phyloP scores from a whole-genome alignment of 2,797 vertebrate genomes.

The Gymnocypris eckloni region DNA sequence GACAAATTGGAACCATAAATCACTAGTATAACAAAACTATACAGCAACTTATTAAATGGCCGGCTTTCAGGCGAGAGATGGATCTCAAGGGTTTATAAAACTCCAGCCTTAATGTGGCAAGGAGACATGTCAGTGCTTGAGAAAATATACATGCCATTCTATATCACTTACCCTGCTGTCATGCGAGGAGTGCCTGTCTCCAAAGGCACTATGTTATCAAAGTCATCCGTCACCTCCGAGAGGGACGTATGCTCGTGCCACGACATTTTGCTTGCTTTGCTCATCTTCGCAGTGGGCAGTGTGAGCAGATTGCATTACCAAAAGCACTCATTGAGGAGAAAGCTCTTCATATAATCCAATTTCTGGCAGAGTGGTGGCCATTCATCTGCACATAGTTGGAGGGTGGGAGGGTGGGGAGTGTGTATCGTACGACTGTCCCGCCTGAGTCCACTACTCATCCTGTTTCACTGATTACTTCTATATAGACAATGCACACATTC shows the following conservation, averaged over 20 bases:
- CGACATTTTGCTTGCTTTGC: constrained; percentile 38
- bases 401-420: constrained; percentile 39
- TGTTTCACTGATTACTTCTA: constrained; percentile 49
- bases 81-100: constrained; percentile 45
- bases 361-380: constrained; percentile 53
- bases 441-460: constrained; percentile 49
- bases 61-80: constrained; percentile 38
- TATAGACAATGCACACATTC: constrained; percentile 36
- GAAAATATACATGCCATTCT: constrained; percentile 52
- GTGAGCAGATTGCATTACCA: constrained; percentile 62
- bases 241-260: constrained; percentile 48
- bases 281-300: constrained; percentile 53
- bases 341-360: constrained; percentile 62
- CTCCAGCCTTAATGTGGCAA: constrained; percentile 42
- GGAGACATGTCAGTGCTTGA: constrained; percentile 21
- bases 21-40: constrained; percentile 52
- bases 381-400: constrained; percentile 55
- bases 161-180: constrained; percentile 48
- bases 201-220: constrained; percentile 53
- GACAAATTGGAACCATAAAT: constrained; percentile 58
- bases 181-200: constrained; percentile 39
- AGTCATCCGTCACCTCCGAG: constrained; percentile 52
- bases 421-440: constrained; percentile 19
- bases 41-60: constrained; percentile 47
- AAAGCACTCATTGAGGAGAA: constrained; percentile 58